These are phyloP conservation scores for Zophobas atratus DNA, from an alignment of 1,140 invertebrate species.

Conservation along the genomic window DNA sequence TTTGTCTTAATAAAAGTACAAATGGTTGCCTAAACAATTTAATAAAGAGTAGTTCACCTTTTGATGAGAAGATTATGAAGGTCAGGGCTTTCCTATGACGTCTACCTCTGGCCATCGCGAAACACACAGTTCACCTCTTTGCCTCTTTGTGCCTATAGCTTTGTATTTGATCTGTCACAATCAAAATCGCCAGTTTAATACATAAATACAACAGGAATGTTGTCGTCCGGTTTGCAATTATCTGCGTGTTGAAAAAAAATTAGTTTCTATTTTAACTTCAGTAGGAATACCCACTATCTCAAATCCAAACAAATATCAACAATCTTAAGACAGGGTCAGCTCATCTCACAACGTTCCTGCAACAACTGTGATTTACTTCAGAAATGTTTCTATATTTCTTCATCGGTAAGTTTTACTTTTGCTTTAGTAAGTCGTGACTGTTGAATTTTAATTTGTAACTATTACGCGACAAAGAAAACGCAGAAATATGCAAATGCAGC, in stretches of 20 bases:
- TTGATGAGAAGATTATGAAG: constrained; percentile 49
- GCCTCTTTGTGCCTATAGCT: constrained; percentile 8
- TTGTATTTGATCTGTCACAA: constrained; percentile 9
- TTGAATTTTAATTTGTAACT: too few species aligned
- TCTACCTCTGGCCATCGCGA: constrained; percentile 32
- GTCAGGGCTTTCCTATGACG: constrained; percentile 55
- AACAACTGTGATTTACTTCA: background rate
- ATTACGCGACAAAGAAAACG: background rate
- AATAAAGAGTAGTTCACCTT: constrained; percentile 21
- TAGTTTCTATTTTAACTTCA: constrained; percentile 22
- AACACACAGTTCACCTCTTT: constrained; percentile 38
- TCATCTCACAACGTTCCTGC: background rate
- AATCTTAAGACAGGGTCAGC: constrained; percentile 38
- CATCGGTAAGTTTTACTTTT: constrained; percentile 12
- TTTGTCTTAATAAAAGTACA: background rate
- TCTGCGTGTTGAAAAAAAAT: constrained; percentile 34
- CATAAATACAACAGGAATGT: constrained; percentile 43
- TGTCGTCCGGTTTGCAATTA: constrained; percentile 29
- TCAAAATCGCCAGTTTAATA: constrained; percentile 11
- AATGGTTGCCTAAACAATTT: constrained; percentile 36
- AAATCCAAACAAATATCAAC: constrained; percentile 21
- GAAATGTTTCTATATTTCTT: constrained; percentile 23
- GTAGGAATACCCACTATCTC: constrained; percentile 8
- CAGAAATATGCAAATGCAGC: background rate
- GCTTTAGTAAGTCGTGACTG: background rate